Evolutionary conservation across 2,797 vertebrate species (phyloP).

Genomic region (Acipenser transmontanus): DNA sequence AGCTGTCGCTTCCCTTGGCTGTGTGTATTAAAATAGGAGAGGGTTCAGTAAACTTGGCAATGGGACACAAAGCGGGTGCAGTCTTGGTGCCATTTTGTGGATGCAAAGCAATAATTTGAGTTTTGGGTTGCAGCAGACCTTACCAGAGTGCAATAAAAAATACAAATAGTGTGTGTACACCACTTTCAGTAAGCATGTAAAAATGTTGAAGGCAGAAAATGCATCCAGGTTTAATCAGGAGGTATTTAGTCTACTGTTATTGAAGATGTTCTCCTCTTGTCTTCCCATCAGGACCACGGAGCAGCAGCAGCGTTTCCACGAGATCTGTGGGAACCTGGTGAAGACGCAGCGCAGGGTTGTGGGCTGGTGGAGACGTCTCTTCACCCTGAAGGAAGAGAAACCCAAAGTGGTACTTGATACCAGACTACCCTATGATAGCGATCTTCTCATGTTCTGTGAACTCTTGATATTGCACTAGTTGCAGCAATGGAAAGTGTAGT

Average conservation of each 20-base stretch:
- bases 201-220: background rate
- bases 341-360: constrained; percentile 58
- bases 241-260: background rate
- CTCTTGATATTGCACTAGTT: background rate
- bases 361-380: constrained; percentile 70
- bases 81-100: too few species aligned
- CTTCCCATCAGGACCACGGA: constrained; percentile 56
- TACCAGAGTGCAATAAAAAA: background rate
- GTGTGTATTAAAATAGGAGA: too few species aligned
- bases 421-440: too few species aligned
- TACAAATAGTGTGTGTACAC: background rate
- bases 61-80: too few species aligned
- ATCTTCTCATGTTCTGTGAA: background rate
- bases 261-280: background rate
- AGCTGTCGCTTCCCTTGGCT: constrained; percentile 3
- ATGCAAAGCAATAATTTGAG: too few species aligned
- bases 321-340: constrained; percentile 67
- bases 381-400: constrained; percentile 68
- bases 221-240: background rate
- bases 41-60: too few species aligned
- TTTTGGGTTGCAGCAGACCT: too few species aligned
- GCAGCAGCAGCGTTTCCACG: constrained; percentile 72
- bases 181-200: background rate
- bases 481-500: background rate
- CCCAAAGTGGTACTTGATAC: constrained; percentile 64